Percentiles rank a stretch among this genome's conserved stretches.
These are phyloP conservation scores for Globodera rostochiensis DNA, from an alignment of 1,140 invertebrate genomes.

Conservation along the genomic window DNA sequence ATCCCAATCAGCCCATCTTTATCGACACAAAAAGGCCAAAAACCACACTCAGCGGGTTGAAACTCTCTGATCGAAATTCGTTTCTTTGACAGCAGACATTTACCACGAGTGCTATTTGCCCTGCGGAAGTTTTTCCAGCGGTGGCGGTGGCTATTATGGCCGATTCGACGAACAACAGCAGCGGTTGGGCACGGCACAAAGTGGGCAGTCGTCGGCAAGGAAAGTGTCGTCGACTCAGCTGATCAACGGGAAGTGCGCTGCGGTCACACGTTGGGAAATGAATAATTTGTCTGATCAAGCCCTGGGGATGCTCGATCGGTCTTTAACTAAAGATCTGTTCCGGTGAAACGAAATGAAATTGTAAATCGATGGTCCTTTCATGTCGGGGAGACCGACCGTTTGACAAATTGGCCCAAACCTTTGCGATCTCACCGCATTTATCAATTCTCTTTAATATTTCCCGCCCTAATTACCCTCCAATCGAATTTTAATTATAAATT, in stretches of 20 bases:
- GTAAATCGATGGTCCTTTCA: background rate
- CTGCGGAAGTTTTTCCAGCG: slow-evolving; percentile 16
- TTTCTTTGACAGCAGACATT: slow-evolving; percentile 1
- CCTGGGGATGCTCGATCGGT: too few species aligned
- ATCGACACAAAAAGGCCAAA: too few species aligned
- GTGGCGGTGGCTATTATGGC: slow-evolving; percentile 6
- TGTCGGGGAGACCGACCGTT: background rate
- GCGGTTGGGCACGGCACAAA: slow-evolving; percentile 2
- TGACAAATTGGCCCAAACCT: background rate
- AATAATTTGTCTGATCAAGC: background rate
- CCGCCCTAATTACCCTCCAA: background rate
- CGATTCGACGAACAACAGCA: background rate
- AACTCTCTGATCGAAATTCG: background rate
- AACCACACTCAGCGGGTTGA: too few species aligned
- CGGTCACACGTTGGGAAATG: background rate
- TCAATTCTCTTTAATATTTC: background rate
- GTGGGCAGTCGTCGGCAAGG: background rate
- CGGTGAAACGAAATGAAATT: background rate
- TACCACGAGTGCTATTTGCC: slow-evolving; percentile 26
- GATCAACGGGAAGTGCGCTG: background rate
- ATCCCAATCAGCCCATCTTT: too few species aligned
- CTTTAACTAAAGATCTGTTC: background rate
- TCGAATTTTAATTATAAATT: background rate
- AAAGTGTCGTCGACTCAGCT: slow-evolving; percentile 12
- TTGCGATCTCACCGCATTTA: background rate